phyloP scores from a whole-genome alignment of 2,113 vertebrate genomes.

The Erythrolamprus reginae region DNA sequence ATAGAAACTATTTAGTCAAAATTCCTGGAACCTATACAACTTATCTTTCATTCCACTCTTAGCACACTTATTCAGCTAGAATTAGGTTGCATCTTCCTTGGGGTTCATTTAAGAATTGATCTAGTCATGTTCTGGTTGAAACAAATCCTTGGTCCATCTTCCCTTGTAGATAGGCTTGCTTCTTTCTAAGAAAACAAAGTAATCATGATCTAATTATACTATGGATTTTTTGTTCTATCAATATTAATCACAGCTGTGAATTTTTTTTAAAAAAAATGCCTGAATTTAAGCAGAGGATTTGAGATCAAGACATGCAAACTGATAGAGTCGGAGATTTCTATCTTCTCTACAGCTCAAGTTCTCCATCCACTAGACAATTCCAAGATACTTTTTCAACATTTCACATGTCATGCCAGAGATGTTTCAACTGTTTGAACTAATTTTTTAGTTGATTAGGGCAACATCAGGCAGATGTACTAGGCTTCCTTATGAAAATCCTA shows the following conservation, averaged over 20 bases:
- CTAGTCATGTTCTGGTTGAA: not conserved
- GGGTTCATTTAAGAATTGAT: not conserved
- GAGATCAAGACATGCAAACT: not conserved
- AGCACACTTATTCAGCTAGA: not conserved
- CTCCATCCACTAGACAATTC: not conserved
- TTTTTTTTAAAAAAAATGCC: not conserved
- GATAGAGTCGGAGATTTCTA: not conserved
- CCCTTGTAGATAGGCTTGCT: not conserved
- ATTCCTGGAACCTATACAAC: not conserved
- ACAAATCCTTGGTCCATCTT: not conserved
- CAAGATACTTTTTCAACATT: not conserved
- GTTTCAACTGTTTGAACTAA: not conserved
- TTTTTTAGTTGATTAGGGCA: not conserved
- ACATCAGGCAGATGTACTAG: not conserved
- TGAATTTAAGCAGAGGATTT: not conserved
- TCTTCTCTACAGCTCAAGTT: not conserved
- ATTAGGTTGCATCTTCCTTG: not conserved
- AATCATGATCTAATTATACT: not conserved
- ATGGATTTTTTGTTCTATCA: not conserved
- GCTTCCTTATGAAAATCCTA: not conserved
- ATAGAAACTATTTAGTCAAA: not conserved
- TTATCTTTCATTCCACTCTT: not conserved
- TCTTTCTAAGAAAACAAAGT: not conserved
- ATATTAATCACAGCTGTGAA: not conserved
- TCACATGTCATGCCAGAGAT: not conserved